A percentile compares a stretch with the other conserved stretches of the same genome.
Conservation (phyloP, 2,888 invertebrate species). For the Micropterix aruncella region DNA sequence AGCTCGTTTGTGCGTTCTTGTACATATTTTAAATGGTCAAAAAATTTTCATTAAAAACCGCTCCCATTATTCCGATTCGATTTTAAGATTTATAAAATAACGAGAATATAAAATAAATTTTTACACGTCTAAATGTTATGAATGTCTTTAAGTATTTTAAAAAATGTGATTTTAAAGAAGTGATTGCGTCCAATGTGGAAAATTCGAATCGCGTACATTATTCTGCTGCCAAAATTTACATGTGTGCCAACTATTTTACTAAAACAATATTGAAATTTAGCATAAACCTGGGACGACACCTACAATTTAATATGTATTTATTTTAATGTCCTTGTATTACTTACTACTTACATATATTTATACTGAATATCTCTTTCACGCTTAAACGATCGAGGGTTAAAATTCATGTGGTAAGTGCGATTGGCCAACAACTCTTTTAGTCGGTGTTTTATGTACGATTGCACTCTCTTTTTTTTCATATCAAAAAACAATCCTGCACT, state of each 20-base stretch:
- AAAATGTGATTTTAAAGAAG: slow-evolving; percentile 2
- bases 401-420: not conserved
- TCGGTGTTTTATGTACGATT: slow-evolving; percentile 4
- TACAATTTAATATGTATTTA: not conserved
- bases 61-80: no score
- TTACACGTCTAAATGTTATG: not conserved
- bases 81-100: no score
- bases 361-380: slow-evolving; percentile 8
- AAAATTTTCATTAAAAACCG: no score
- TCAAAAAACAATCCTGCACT: not conserved
- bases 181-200: not conserved
- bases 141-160: not conserved
- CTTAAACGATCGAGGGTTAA: slow-evolving; percentile 1
- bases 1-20: no score
- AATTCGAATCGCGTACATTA: slow-evolving; percentile 8
- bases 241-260: slow-evolving; percentile 40
- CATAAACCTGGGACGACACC: slow-evolving; percentile 2
- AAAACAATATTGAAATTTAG: slow-evolving; percentile 33
- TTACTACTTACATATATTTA: not conserved
- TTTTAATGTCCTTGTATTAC: not conserved
- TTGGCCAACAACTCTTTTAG: slow-evolving; percentile 1
- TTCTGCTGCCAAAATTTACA: slow-evolving; percentile 28
- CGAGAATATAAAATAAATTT: slow-evolving; percentile 1
- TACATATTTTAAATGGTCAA: no score
- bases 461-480: slow-evolving; percentile 4